Evolutionary conservation across 2,888 invertebrate species (phyloP), one percentile per base, ranked within the genome.

Genomic region (Trachelus iudaicus): DNA sequence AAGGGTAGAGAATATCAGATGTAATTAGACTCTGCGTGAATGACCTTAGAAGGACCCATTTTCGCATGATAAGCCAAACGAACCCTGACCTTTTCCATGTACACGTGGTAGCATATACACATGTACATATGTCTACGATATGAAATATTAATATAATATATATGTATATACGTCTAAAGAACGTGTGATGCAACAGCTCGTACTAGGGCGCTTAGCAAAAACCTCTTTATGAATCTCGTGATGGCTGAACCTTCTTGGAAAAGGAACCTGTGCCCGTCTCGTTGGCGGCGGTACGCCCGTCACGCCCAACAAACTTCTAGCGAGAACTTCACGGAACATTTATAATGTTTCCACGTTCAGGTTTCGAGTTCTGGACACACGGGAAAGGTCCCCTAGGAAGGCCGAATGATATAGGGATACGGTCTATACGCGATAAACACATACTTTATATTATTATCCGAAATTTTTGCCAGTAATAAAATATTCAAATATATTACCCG

Each of bases 341-440:
- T 90, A 89, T 90, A 89, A 90, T 90, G 88, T 90, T 90, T 90
- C 89, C 89, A 89, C 89, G 90, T 91, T 89, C 86, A 87, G 79
- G 76, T 76, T 74, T 75, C 77, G 79, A 73, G 33, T 31, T 31
- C 33, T 71, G 71, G 71, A 56, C 56, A 56, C 56, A 15, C 23
- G 9, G 56, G 23, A 69, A 74, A 80, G 77, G 77, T 79, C 77
- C 71, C 30, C 6, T 30, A 31, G 71, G 71, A 31, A 34, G 71
- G 15, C 71, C 71, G 13, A 31, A 23, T 71, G 71, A 71, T 15
- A 71, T 71, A 71, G 71, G 71, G 71, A 34, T 9, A 56, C 56
- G 56, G 23, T 23, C 56, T 23, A 9, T 56, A 6, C 23, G 56
- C 23, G 56, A 56, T 56, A 56, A 56, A 56, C 56, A 56, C 56